Conservation (phyloP, 2,888 invertebrate genomes). For the Athripsodes cinereus region DNA sequence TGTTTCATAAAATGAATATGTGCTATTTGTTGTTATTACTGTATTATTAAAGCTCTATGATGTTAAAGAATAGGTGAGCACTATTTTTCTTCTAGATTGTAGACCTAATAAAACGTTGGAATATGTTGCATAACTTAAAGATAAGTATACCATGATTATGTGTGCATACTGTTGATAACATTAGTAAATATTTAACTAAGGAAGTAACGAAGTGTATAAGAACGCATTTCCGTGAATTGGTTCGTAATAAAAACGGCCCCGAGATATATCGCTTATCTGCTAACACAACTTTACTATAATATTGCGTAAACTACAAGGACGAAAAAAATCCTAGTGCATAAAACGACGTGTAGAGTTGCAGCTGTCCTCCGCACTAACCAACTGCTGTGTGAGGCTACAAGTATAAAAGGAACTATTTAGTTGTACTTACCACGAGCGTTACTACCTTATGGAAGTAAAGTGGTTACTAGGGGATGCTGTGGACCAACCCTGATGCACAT, state of each 20-base stretch:
- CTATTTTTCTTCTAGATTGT: too few relatives aligned
- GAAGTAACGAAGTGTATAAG: background rate
- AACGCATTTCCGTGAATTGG: slow-evolving; percentile 15
- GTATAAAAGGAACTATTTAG: background rate
- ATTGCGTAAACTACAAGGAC: slow-evolving; percentile 26
- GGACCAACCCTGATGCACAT: slow-evolving; percentile 21
- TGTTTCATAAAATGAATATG: too few relatives aligned
- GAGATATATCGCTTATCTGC: background rate
- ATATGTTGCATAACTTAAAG: too few relatives aligned
- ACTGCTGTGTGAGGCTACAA: slow-evolving; percentile 4
- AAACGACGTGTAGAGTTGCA: slow-evolving; percentile 21
- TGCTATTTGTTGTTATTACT: too few relatives aligned
- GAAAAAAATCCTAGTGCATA: slow-evolving; percentile 22
- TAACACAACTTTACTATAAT: slow-evolving; percentile 2
- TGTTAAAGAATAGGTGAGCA: too few relatives aligned
- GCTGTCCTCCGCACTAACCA: slow-evolving; percentile 22
- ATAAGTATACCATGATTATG: too few relatives aligned
- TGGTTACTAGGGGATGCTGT: background rate
- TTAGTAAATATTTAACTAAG: background rate
- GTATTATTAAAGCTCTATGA: too few relatives aligned
- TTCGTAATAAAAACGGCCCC: background rate
- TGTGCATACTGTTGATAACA: background rate
- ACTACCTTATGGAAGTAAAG: background rate
- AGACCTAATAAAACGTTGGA: too few relatives aligned
- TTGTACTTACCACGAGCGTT: background rate